Evolutionary conservation across 1,140 invertebrate genomes (phyloP), one percentile per base, ranked within the genome.

Genomic region (Aphelinus certus): DNA sequence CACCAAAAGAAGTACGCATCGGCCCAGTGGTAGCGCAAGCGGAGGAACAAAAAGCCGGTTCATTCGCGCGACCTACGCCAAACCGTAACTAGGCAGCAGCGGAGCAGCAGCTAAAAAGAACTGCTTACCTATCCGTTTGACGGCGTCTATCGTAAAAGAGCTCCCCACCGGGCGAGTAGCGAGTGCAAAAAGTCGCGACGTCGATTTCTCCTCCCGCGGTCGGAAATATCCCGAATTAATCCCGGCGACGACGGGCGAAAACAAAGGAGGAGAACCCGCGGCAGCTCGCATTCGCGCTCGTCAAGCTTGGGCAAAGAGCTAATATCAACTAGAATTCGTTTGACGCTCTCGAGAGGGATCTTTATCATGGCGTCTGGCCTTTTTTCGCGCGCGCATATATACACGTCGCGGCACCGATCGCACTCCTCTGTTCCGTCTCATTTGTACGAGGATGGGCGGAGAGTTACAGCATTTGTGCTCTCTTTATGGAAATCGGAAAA

Each of bases 141-240:
- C 49, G 43, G 5, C 2, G 60, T 4, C 68, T n/a, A 43, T 62
- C 42, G 68, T 46, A 62, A 71, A 62, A 48, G 66, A 7, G 4
- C 67, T 48, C 5, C 26, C 26, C 26, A 26, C 0, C 26, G 26
- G 26, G 26, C 26, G 26, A 26, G 26, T 26, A 26, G 26, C 26
- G 26, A 26, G 26, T 26, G 26, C 26, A 53, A 53, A 53, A 53
- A 53, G 51, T 53, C 51, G 51, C 4, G 51, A 53, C 55, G 26
- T 68, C 56, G 66, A 68, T 68, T 58, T 7, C 51, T 0, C 43
- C 42, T n/a, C 26, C 26, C 26, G 26, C 26, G 26, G 26, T 26
- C 26, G 26, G 26, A 53, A 6, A 53, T 53, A 6, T 53, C 55
- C 9, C n/a, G 46, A 58, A 45, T 47, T 58, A 68, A 57, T 68